These are phyloP conservation scores for Colistium nudipinnis DNA, from an alignment of 2,113 vertebrate species.

Conservation along the genomic window DNA sequence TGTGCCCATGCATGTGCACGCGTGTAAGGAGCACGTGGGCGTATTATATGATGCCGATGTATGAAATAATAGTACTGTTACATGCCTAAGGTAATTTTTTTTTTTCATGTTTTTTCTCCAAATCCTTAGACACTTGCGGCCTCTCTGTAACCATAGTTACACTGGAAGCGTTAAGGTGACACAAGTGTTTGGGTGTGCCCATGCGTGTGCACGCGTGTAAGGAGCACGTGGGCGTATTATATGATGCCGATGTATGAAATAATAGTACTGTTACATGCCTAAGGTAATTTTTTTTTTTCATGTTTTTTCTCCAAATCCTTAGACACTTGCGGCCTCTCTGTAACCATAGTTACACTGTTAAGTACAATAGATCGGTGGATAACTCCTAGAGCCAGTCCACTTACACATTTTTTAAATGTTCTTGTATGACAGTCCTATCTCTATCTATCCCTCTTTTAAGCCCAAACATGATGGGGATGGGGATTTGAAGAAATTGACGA, in stretches of 20 bases:
- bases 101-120: constrained; percentile 21
- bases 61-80: constrained; percentile 23
- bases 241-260: constrained; percentile 33
- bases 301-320: constrained; percentile 28
- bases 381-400: too few species aligned
- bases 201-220: constrained; percentile 12
- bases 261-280: constrained; percentile 26
- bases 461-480: too few species aligned
- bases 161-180: too few species aligned
- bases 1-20: constrained; percentile 6
- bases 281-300: constrained; percentile 17
- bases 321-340: constrained; percentile 27
- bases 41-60: constrained; percentile 28
- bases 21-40: constrained; percentile 11
- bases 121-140: constrained; percentile 23
- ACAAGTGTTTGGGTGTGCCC: constrained; percentile 3
- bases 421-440: too few species aligned
- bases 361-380: constrained; percentile 9
- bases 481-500: too few species aligned
- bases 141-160: too few species aligned
- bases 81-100: constrained; percentile 31
- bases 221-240: constrained; percentile 20
- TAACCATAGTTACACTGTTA: constrained; percentile 59
- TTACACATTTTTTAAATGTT: too few species aligned
- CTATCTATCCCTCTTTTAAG: too few species aligned